Evolutionary conservation across 37 sponge, comb jelly and placozoan species (phyloP), one percentile per base, ranked within the genome.

Genomic region (Chondrilla cf. caribensis): DNA sequence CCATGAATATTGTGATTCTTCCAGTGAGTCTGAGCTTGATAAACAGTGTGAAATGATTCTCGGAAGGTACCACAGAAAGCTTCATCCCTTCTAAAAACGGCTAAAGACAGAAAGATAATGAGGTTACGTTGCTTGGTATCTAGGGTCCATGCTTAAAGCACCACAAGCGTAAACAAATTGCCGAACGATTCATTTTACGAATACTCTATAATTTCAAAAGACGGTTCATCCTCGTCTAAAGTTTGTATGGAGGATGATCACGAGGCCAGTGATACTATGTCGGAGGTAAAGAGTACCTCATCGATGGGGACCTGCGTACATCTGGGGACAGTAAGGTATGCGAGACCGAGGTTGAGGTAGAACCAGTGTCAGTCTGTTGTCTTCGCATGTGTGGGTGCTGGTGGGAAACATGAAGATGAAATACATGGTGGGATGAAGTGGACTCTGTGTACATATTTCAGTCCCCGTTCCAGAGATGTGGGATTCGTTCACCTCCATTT

Each of bases 281-380:
- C 91, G 0, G 91, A 90, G 51, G 68, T 90, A 8, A 73, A 83
- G 29, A 90, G 91, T 75, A 84, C 87, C 5, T 38, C 84, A 17
- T 86, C 91, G 0, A 84, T 68, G 25, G 70, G 70, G 37, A 68
- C 70, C 2, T 35, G 70, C 7, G 33, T 19, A n/a, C 21, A 35
- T 11, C 37, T 68, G 26, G 70, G 70, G 3, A 28, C 26, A 3
- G 36, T 21, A 68, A 68, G 37, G 70, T 68, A 37, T 2, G 70
- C 57, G n/a, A n/a, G n/a, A n/a, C n/a, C n/a, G n/a, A n/a, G n/a
- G n/a, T n/a, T n/a, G n/a, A n/a, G n/a, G n/a, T n/a, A n/a, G n/a
- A n/a, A n/a, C n/a, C n/a, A n/a, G n/a, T n/a, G n/a, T n/a, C n/a
- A n/a, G n/a, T n/a, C n/a, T n/a, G n/a, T n/a, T n/a, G n/a, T n/a